Evolutionary conservation across 1,140 invertebrate species (phyloP).

Genomic region (Diorhabda sublineata): DNA sequence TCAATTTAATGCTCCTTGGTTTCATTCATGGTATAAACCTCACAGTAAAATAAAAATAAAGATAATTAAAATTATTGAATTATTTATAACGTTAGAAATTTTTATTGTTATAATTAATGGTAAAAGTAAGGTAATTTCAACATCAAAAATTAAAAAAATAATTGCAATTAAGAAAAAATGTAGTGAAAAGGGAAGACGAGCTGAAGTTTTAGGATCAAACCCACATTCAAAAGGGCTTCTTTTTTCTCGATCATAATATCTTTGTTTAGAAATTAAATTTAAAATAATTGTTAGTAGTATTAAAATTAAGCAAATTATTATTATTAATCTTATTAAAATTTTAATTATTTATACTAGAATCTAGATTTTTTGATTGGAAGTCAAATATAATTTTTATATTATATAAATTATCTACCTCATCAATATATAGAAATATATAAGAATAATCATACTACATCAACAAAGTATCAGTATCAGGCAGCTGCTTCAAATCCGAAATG

Average conservation of each 20-base stretch:
- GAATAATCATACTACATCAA: conserved; percentile 70
- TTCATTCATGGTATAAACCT: conserved; percentile 59
- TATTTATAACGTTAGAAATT: conserved; percentile 44
- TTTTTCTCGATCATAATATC: conserved; percentile 55
- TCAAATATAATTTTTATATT: conserved; percentile 50
- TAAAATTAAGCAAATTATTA: conserved; percentile 46
- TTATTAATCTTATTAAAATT: conserved; percentile 41
- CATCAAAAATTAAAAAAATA: conserved; percentile 65
- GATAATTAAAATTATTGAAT: conserved; percentile 44
- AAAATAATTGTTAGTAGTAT: conserved; percentile 51
- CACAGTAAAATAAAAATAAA: conserved; percentile 55
- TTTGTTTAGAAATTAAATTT: conserved; percentile 54
- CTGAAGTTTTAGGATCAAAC: conserved; percentile 54
- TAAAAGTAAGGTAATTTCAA: conserved; percentile 57
- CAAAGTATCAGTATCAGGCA: conserved; percentile 72
- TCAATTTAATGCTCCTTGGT: conserved; percentile 59
- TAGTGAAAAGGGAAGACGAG: conserved; percentile 55
- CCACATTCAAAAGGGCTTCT: conserved; percentile 59
- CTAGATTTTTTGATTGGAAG: conserved; percentile 56
- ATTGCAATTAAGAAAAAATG: conserved; percentile 59
- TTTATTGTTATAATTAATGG: conserved; percentile 49
- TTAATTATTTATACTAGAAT: conserved; percentile 52
- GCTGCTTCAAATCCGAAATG: conserved; percentile 67
- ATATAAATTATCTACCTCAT: conserved; percentile 61
- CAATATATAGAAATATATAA: conserved; percentile 64